phyloP scores from a whole-genome alignment of 2,113 vertebrate genomes.

The Periophthalmus modestus region DNA sequence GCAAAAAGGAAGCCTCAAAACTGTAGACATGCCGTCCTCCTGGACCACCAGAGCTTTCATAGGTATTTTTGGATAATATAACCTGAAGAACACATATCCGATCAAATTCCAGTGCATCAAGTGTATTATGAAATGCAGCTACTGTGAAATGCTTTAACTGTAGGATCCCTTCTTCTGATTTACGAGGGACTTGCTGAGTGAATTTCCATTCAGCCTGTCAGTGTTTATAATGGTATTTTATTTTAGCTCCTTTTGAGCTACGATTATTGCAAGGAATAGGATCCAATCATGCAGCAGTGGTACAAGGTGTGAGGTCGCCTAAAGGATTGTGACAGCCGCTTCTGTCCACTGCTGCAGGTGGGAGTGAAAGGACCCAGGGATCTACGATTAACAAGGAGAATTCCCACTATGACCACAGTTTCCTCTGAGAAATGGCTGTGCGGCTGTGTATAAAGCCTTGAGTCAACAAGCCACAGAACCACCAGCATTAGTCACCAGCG shows the following conservation, averaged over 20 bases:
- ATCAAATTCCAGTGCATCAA: constrained; percentile 39
- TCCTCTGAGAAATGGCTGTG: constrained; percentile 70
- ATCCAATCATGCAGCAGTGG: constrained; percentile 39
- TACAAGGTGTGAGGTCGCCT: constrained; percentile 62
- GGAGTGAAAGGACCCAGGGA: constrained; percentile 68
- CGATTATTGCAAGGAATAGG: constrained; percentile 24
- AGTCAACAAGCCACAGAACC: constrained; percentile 69
- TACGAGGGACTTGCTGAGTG: constrained; percentile 29
- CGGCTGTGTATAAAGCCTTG: constrained; percentile 66
- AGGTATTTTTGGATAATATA: constrained; percentile 43
- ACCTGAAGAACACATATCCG: constrained; percentile 27
- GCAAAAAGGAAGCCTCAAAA: constrained; percentile 32
- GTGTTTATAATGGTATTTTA: constrained; percentile 29
- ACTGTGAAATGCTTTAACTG: constrained; percentile 47
- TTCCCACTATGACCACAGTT: constrained; percentile 74
- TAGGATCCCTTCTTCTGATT: constrained; percentile 39
- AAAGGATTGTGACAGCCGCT: constrained; percentile 51
- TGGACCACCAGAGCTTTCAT: constrained; percentile 55
- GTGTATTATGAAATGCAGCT: constrained; percentile 39
- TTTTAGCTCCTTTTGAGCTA: constrained; percentile 11
- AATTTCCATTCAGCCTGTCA: constrained; percentile 45
- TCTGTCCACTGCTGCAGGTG: constrained; percentile 54
- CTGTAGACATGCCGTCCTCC: constrained; percentile 52
- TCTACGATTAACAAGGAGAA: constrained; percentile 72
- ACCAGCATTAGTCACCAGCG: constrained; percentile 66